phyloP scores from a whole-genome alignment of 2,113 vertebrate species.

The Anas platyrhynchos region DNA sequence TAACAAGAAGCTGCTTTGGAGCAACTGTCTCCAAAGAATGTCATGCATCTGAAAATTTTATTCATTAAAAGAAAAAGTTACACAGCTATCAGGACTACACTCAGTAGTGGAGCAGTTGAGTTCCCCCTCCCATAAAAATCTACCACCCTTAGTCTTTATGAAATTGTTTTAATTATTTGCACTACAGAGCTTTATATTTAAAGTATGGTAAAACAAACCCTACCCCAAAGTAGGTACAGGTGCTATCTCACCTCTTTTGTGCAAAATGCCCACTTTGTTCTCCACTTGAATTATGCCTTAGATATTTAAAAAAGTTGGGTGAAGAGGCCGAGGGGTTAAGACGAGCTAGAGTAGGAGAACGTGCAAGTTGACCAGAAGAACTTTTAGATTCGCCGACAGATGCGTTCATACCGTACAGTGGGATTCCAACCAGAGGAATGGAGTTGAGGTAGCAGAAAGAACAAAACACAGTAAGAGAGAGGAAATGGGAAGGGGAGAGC shows the following conservation, averaged over 20 bases:
- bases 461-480: slow-evolving; percentile 17
- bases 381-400: slow-evolving; percentile 46
- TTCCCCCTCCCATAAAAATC: neutral
- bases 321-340: slow-evolving; percentile 81
- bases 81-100: neutral
- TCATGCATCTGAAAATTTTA: neutral
- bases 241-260: slow-evolving; percentile 85
- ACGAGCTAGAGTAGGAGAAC: slow-evolving; percentile 65
- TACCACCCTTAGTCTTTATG: neutral
- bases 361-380: slow-evolving; percentile 62
- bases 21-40: neutral
- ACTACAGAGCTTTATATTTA: neutral
- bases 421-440: slow-evolving; percentile 49
- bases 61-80: neutral
- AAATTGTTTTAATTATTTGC: neutral
- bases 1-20: neutral
- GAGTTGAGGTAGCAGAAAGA: slow-evolving; percentile 42
- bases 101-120: neutral
- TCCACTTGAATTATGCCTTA: slow-evolving; percentile 79
- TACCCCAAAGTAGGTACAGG: neutral
- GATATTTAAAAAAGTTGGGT: slow-evolving; percentile 80
- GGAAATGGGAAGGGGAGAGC: neutral
- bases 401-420: slow-evolving; percentile 6
- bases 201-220: neutral
- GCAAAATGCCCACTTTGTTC: slow-evolving; percentile 77